These are phyloP conservation scores for Cosmia pyralina DNA, from an alignment of 2,888 invertebrate genomes.

Conservation along the genomic window DNA sequence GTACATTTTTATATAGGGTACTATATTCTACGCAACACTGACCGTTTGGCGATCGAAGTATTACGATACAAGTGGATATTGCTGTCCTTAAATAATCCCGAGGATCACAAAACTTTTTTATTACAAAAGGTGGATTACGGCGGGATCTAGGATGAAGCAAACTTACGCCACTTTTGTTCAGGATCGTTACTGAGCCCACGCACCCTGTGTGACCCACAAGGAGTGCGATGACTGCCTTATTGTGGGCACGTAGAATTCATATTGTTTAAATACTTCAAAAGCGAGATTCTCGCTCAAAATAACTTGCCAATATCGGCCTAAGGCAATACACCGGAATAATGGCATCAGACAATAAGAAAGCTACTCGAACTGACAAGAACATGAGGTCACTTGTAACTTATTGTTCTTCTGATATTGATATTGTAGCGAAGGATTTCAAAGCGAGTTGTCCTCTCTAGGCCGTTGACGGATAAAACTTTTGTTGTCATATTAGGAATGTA, in stretches of 20 bases:
- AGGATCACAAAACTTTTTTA: constrained; percentile 26
- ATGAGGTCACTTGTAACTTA: constrained; percentile 45
- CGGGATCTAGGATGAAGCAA: not conserved
- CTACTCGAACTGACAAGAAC: constrained; percentile 11
- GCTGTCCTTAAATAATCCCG: constrained; percentile 11
- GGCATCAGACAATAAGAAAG: constrained; percentile 17
- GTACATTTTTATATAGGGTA: no score
- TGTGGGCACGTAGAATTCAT: not conserved
- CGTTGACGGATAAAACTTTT: constrained; percentile 35
- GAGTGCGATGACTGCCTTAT: constrained; percentile 25
- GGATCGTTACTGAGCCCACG: constrained; percentile 2
- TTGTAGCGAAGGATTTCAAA: constrained; percentile 36
- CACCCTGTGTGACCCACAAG: constrained; percentile 18
- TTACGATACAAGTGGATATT: constrained; percentile 18
- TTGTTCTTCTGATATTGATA: constrained; percentile 50
- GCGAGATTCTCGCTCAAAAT: constrained; percentile 16
- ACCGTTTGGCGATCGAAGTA: constrained; percentile 23
- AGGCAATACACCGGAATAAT: constrained; percentile 32
- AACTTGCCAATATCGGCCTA: constrained; percentile 10
- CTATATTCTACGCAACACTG: constrained; percentile 6
- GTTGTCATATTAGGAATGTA: constrained; percentile 4
- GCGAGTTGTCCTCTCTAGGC: constrained; percentile 37
- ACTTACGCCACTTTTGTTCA: constrained; percentile 12
- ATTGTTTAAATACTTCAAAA: constrained; percentile 26
- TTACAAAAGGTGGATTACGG: constrained; percentile 18